Evolutionary conservation across 2,113 vertebrate species (phyloP), one percentile per base, ranked within the genome.

Genomic region (Erpornis zantholeuca): DNA sequence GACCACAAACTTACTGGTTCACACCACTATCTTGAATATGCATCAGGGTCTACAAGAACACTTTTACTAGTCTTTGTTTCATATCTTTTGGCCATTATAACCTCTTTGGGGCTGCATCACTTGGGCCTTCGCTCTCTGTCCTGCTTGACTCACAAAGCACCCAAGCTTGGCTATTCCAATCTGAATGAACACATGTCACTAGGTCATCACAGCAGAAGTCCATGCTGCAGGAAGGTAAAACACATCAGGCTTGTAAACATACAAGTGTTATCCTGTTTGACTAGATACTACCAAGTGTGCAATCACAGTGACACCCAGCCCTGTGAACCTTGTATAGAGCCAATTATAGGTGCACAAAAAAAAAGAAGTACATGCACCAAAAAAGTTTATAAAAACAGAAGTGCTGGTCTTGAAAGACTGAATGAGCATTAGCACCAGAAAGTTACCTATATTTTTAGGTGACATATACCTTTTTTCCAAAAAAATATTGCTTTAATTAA

Each of bases 131-230:
- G 16, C 21, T 81, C 77, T 54, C 20, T 15, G 11, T 56, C 54
- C 59, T 52, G 31, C 25, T 53, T 19, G 49, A 83, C 29, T 42
- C 54, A 47, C 2, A 65, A 73, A 73, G 50, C 45, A 63, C 33
- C 33, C 38, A 59, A 73, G 44, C 47, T 59, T 4, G 1, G 49
- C 54, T 81, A 9, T 45, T 90, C 15, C 75, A 61, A n/a, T 28
- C 77, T 27, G 15, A 44, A 59, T 16, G 66, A 88, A 88, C 64
- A 70, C 7, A 9, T 64, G 9, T 75, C 86, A 86, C 45, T n/a
- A 70, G 77, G 68, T 50, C 83, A 96, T 45, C 59, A 47, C 69
- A 75, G 63, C 38, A 66, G 47, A 89, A 94, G 60, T 50, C 72
- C 50, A 63, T 10, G 36, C 7, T 54, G 56, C 42, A 84, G 44